Conservation (phyloP, 2,888 invertebrate genomes). For the Cheilosia vernalis region DNA sequence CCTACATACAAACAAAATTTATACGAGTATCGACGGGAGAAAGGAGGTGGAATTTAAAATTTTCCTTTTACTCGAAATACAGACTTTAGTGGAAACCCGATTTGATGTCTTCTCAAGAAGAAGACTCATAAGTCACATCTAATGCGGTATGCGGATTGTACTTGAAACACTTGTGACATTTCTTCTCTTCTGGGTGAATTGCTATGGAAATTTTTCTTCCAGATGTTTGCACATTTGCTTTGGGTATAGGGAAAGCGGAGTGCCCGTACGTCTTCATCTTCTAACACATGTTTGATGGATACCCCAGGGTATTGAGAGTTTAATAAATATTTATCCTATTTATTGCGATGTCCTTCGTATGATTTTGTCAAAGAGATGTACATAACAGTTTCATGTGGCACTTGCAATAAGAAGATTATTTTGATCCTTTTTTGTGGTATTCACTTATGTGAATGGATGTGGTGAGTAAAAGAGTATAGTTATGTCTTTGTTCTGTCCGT, state of each 20-base stretch:
- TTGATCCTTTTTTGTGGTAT: conserved; percentile 1
- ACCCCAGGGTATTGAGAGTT: conserved; percentile 55
- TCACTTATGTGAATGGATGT: not conserved
- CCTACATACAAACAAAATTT: too few relatives aligned
- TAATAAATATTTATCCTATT: conserved; percentile 71
- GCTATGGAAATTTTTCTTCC: conserved; percentile 72
- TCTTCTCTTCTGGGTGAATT: conserved; percentile 66
- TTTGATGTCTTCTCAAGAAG: conserved; percentile 60
- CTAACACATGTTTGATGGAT: conserved; percentile 47
- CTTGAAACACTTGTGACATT: conserved; percentile 63
- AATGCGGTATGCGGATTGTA: conserved; percentile 55
- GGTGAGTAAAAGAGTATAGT: not conserved
- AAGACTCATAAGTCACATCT: conserved; percentile 69
- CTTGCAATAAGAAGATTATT: conserved; percentile 7
- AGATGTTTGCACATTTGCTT: conserved; percentile 71
- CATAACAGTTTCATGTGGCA: conserved; percentile 1
- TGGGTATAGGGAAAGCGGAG: not conserved
- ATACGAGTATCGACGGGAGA: not conserved
- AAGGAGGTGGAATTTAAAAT: conserved; percentile 14
- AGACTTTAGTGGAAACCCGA: conserved; percentile 50
- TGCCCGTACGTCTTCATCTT: not conserved
- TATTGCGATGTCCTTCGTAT: conserved; percentile 34
- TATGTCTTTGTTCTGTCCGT: not conserved
- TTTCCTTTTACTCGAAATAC: conserved; percentile 51
- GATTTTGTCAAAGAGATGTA: conserved; percentile 15